These are phyloP conservation scores for Cryptotis parvus DNA, from an alignment of 2,113 vertebrate species.

Conservation along the genomic window DNA sequence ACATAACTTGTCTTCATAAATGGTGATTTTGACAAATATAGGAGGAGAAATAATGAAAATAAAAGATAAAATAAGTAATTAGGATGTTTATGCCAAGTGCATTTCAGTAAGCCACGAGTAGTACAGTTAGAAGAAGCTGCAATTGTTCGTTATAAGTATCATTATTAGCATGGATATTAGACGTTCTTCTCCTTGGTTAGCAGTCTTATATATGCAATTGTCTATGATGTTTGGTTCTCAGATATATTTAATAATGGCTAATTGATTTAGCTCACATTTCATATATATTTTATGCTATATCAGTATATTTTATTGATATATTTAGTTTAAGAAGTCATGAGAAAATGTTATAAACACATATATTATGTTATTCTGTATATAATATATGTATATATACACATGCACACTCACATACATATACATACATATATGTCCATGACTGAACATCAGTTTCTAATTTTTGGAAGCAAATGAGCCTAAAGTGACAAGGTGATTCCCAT, in stretches of 20 bases:
- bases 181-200: neutral
- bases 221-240: neutral
- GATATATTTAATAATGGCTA: neutral
- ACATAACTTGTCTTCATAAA: neutral
- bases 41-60: neutral
- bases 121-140: neutral
- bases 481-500: neutral
- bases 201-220: neutral
- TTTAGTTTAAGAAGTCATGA: neutral
- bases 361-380: no score
- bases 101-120: neutral
- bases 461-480: neutral
- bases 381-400: neutral
- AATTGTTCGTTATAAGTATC: neutral
- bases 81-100: neutral
- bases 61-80: neutral
- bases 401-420: neutral
- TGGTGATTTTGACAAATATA: neutral
- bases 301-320: no score
- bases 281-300: no score
- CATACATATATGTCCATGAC: neutral
- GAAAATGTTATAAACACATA: no score
- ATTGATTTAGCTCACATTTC: neutral
- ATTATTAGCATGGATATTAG: neutral
- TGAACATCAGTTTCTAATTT: neutral